Conservation (phyloP, 2,797 vertebrate species). For the Limosa lapponica region DNA sequence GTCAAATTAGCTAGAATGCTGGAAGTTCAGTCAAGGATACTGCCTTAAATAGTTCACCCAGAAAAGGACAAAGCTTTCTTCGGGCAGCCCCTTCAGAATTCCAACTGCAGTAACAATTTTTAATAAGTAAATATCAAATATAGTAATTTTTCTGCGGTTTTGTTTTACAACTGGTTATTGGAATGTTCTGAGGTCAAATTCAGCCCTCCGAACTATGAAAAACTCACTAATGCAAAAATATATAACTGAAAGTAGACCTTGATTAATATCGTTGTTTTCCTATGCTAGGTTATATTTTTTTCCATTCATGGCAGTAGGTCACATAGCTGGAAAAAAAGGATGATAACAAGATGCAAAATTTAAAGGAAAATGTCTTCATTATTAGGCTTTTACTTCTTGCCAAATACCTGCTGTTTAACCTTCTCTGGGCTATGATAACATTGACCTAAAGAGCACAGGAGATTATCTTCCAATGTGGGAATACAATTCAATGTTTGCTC, state of each 20-base stretch:
- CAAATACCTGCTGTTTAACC: background rate
- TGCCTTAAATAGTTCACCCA: conserved; percentile 50
- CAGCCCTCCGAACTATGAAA: background rate
- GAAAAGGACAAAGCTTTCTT: conserved; percentile 34
- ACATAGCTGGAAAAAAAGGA: background rate
- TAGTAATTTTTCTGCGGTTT: background rate
- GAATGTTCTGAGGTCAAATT: background rate
- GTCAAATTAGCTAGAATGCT: conserved; percentile 40
- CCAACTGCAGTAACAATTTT: background rate
- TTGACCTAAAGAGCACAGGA: background rate
- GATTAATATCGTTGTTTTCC: background rate
- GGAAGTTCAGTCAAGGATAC: conserved; percentile 64
- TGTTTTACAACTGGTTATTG: background rate
- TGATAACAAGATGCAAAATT: background rate
- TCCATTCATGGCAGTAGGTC: background rate
- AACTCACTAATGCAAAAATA: background rate
- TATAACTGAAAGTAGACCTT: background rate
- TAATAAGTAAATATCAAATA: conserved; percentile 15
- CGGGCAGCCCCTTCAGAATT: conserved; percentile 40
- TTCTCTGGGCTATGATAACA: background rate
- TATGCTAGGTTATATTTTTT: background rate
- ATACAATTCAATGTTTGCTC: too few relatives aligned
- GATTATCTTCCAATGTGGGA: conserved; percentile 12
- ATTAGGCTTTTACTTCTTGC: background rate
- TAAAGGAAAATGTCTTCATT: background rate